phyloP scores from a whole-genome alignment of 2,888 invertebrate genomes.

The Trilocha varians region DNA sequence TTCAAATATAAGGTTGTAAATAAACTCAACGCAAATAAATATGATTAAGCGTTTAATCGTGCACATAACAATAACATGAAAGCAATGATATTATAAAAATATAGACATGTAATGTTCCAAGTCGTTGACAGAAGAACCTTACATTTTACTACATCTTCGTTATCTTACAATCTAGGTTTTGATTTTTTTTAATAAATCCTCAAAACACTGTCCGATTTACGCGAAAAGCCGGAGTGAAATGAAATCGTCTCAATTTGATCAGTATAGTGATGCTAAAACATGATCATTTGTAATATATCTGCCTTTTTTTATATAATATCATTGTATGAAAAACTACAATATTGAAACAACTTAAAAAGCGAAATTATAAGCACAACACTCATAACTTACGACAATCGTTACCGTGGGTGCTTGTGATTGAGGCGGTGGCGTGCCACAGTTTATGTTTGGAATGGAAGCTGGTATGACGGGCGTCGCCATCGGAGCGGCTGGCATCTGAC shows the following conservation, averaged over 20 bases:
- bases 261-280: neutral
- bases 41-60: no score
- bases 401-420: constrained; percentile 31
- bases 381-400: constrained; percentile 22
- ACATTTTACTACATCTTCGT: no score
- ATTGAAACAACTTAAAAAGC: neutral
- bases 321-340: neutral
- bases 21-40: no score
- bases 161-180: no score
- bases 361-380: neutral
- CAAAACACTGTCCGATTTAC: no score
- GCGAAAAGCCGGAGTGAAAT: neutral
- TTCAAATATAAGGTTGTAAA: no score
- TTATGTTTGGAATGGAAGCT: constrained; percentile 17
- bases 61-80: no score
- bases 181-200: neutral
- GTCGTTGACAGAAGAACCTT: no score
- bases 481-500: constrained; percentile 31
- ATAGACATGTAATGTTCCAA: no score
- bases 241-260: neutral
- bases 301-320: no score
- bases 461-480: constrained; percentile 34
- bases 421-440: constrained; percentile 23
- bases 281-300: no score
- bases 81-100: no score